Evolutionary conservation across 2,113 vertebrate species (phyloP), one percentile per base, ranked within the genome.

Genomic region (Steatornis caripensis): DNA sequence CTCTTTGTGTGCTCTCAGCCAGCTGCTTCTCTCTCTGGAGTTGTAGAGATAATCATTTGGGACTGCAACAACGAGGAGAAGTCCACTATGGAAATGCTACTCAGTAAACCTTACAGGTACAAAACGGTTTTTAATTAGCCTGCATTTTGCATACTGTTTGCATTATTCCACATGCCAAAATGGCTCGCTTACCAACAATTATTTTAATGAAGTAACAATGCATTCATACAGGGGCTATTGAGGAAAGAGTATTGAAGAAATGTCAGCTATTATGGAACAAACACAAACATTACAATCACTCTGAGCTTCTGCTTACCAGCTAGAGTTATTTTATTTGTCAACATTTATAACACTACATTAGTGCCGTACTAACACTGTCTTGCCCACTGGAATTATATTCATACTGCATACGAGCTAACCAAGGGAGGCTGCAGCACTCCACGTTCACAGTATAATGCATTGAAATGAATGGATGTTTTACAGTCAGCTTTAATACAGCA

Each of bases 321-420:
- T 89, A 26, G 85, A 94, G 46, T 81, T 65, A 76, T 81, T 89
- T 66, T 90, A 45, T 95, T 96, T 85, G 75, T 96, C 82, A 84
- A 79, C 84, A 45, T 84, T 81, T 76, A 84, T 86, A 93, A 78
- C 49, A 43, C 7, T 70, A 34, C 39, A 27, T 81, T 72, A 62
- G 14, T 51, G 48, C 24, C 53, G 16, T 30, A 55, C 43, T 55
- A 68, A 51, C 29, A 27, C 45, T 66, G 13, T 39, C 53, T 84
- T 82, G 60, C 60, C 55, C 57, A 30, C 30, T 41, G 46, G 51
- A 64, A 55, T 78, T 58, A 53, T 13, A 11, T n/a, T 34, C 71
- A 7, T 64, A n/a, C 12, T 90, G 58, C 39, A 12, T 20, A 34
- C 10, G 30, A 62, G 32, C 32, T 83, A 64, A 70, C 6, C 46